Base-by-base conservation (phyloP, 2,888 invertebrate species). In the Strigamia maritima region DNA sequence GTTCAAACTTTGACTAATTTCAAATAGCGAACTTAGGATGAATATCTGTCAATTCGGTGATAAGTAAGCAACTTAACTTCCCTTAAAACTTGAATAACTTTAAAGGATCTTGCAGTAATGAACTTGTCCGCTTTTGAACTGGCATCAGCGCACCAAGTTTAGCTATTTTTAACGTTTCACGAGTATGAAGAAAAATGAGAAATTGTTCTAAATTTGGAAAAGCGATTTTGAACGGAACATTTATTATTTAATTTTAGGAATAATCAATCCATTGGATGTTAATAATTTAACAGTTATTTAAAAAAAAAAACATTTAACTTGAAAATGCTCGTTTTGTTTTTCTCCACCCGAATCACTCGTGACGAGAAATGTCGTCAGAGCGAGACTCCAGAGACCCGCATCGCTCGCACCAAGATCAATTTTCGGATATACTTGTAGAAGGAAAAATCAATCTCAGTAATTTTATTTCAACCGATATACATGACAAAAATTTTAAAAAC, bases 391-490 rank as follows among this genome's bases (percentile, higher is more conserved):
- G 35, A 35, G 35, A 35, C 35, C 10, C 10, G 35, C 35, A 35
- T 35, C 35, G 10, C 35, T 35, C 10, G 35, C 35, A 35, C 35
- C 35, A 35, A 35, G 35, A 35, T 35, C 35, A 35, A 35, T 35
- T 35, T 35, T 10, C 35, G 35, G 35, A 35, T 35, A 10, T 0
- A 35, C 35, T n/a, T n/a, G n/a, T n/a, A n/a, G n/a, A n/a, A n/a
- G 35, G 22, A 54, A 54, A 54, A 54, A 54, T 54, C 54, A 54
- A 54, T 54, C 16, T 22, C 54, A 54, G 54, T 28, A 26, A 19
- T 24, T 70, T 70, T 70, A 70, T 26, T 70, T 54, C 54, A 70
- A 70, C 70, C 28, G 28, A 70, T 70, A 70, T 70, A 70, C 70
- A 70, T 28, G 70, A 70, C 70, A 70, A 28, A 24, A 24, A 28